phyloP scores from a whole-genome alignment of 2,113 vertebrate genomes.

The Mesocricetus auratus region DNA sequence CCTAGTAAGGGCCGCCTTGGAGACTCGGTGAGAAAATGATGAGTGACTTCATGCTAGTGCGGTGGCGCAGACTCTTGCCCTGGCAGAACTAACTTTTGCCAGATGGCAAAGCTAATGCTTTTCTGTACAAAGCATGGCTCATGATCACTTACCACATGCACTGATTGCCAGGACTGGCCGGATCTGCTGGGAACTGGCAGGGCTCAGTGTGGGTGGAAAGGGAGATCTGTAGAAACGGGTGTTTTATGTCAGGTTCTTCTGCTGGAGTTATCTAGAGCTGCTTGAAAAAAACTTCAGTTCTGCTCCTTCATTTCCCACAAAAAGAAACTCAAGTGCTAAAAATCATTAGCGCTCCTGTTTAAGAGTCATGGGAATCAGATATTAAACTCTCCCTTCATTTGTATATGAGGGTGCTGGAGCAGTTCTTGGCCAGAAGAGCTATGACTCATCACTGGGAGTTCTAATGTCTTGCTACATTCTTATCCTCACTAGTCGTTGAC shows the following conservation, averaged over 20 bases:
- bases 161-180: neutral
- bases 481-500: neutral
- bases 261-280: neutral
- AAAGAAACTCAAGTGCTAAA: slow-evolving; percentile 13
- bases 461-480: neutral
- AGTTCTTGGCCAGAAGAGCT: neutral
- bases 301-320: slow-evolving; percentile 39
- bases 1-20: neutral
- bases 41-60: neutral
- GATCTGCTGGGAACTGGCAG: slow-evolving; percentile 59
- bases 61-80: neutral
- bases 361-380: slow-evolving; percentile 1
- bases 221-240: slow-evolving; percentile 11
- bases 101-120: neutral
- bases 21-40: neutral
- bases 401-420: neutral
- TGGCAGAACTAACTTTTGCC: slow-evolving; percentile 34
- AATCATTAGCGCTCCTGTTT: neutral
- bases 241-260: slow-evolving; percentile 20
- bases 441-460: neutral
- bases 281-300: slow-evolving; percentile 22
- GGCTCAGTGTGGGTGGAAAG: neutral
- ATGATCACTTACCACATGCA: neutral
- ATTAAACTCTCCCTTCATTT: neutral
- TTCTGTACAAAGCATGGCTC: neutral